These are phyloP conservation scores for Amphiprion ocellaris DNA, from an alignment of 2,113 vertebrate genomes.

Conservation along the genomic window DNA sequence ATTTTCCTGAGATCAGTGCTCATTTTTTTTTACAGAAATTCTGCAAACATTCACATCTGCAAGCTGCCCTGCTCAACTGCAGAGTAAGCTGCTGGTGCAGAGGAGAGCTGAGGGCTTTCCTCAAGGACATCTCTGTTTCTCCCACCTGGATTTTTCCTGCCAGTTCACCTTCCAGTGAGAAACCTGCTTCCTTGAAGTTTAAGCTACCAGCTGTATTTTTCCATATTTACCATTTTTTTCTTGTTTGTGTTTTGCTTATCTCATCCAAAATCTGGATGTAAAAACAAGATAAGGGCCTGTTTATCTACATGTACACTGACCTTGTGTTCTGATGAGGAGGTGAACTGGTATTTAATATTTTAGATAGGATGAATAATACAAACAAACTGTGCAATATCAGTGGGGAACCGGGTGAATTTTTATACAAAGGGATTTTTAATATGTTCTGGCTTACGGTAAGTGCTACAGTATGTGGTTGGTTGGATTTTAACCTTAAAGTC, in stretches of 20 bases:
- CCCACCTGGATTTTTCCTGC: neutral
- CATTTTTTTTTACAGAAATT: too few species aligned
- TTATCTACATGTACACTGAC: neutral
- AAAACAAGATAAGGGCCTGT: neutral
- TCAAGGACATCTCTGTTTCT: neutral
- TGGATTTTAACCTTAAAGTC: too few species aligned
- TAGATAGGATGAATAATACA: too few species aligned
- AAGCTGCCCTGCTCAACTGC: neutral
- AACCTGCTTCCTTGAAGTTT: neutral
- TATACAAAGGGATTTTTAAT: too few species aligned
- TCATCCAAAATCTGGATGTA: neutral
- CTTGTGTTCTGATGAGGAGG: too few species aligned
- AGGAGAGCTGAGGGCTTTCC: neutral
- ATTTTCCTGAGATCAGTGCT: neutral
- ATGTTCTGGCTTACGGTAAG: too few species aligned
- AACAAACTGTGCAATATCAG: too few species aligned
- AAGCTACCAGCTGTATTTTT: constrained; percentile 2
- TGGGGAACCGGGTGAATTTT: too few species aligned
- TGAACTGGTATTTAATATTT: too few species aligned
- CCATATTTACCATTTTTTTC: neutral
- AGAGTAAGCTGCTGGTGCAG: neutral
- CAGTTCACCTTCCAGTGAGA: neutral
- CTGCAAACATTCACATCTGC: neutral
- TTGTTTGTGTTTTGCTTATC: neutral
- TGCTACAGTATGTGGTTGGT: too few species aligned